Percentiles rank a stretch among this genome's conserved stretches.
These are phyloP conservation scores for Campoletis raptor DNA, from an alignment of 2,888 invertebrate species.

Conservation along the genomic window DNA sequence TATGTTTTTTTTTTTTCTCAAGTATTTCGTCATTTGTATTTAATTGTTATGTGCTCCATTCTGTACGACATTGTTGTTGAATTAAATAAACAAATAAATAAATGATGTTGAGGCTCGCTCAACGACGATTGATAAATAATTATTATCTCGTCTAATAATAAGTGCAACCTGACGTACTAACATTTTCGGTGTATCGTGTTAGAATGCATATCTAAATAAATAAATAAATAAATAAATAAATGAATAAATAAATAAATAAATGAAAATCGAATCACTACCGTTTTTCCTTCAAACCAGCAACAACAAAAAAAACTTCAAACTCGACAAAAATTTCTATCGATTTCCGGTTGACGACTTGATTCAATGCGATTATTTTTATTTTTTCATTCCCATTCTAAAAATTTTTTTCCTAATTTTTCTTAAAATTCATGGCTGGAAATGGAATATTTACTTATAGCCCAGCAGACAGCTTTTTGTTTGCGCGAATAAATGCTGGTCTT, in stretches of 20 bases:
- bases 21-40: background rate
- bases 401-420: background rate
- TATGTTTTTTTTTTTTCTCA: background rate
- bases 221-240: background rate
- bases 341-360: slow-evolving; percentile 16
- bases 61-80: background rate
- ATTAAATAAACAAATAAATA: background rate
- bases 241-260: background rate
- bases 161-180: background rate
- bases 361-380: background rate
- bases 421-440: background rate
- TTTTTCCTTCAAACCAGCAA: background rate
- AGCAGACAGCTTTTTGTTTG: background rate
- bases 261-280: slow-evolving; percentile 6
- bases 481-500: background rate
- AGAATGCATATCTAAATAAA: slow-evolving; percentile 15
- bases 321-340: background rate
- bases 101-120: background rate
- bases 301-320: background rate
- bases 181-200: slow-evolving; percentile 11
- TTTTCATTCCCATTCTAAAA: background rate
- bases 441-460: background rate
- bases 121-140: background rate
- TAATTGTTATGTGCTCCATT: background rate
- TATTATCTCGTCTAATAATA: background rate